Percentiles rank a stretch among this genome's conserved stretches.
phyloP scores from a whole-genome alignment of 2,888 invertebrate species.

The Heliconius ethilla region DNA sequence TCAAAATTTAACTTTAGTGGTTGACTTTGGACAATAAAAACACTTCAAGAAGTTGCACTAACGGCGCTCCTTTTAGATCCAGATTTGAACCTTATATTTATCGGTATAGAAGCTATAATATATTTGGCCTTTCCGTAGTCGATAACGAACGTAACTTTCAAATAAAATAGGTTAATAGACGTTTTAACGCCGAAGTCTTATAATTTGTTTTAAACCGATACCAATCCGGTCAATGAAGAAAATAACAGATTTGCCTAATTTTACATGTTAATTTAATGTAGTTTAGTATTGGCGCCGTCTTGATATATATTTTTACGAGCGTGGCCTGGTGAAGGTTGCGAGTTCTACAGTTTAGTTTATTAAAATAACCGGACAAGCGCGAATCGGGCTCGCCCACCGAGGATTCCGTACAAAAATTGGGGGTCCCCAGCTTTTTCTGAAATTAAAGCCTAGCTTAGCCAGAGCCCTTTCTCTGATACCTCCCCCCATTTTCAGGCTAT shows the following conservation, averaged over 20 bases:
- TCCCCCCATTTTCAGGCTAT: too few species aligned
- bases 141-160: slow-evolving; percentile 64
- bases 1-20: slow-evolving; percentile 31
- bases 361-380: too few species aligned
- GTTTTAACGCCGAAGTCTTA: slow-evolving; percentile 71
- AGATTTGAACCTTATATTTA: background rate
- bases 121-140: background rate
- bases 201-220: slow-evolving; percentile 67
- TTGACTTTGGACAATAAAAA: slow-evolving; percentile 38
- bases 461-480: too few species aligned
- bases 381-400: too few species aligned
- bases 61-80: background rate
- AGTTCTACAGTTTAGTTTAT: too few species aligned
- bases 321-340: too few species aligned
- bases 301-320: background rate
- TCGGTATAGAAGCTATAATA: background rate
- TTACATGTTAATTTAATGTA: background rate
- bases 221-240: slow-evolving; percentile 63
- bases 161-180: slow-evolving; percentile 79
- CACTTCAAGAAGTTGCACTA: slow-evolving; percentile 31
- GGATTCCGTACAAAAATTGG: too few species aligned
- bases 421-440: too few species aligned
- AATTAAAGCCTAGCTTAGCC: too few species aligned
- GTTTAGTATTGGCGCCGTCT: background rate
- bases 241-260: slow-evolving; percentile 22